Evolutionary conservation across 2,797 vertebrate species (phyloP).

Genomic region (Rostrhamus sociabilis): DNA sequence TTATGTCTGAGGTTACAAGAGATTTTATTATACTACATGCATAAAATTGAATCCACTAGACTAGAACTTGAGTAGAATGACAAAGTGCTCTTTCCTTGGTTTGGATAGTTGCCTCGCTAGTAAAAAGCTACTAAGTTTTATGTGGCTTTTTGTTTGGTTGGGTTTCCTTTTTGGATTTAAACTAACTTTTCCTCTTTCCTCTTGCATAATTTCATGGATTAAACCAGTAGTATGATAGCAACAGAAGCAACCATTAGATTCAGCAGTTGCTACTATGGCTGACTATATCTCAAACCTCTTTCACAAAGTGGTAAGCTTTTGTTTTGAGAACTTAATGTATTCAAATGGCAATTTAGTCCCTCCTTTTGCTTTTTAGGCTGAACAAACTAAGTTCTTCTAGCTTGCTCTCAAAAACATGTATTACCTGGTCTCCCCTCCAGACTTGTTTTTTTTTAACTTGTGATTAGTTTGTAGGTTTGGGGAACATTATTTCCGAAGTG

Average conservation of each 20-base stretch:
- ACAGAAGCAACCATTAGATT: neutral
- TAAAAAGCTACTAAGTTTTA: neutral
- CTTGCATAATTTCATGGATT: neutral
- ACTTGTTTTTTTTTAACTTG: neutral
- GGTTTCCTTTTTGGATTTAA: neutral
- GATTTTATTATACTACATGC: neutral
- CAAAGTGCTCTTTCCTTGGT: neutral
- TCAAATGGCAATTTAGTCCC: neutral
- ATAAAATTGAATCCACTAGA: neutral
- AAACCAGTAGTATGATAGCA: neutral
- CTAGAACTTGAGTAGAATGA: neutral
- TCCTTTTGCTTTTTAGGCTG: neutral
- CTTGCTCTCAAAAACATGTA: neutral
- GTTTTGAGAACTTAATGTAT: neutral
- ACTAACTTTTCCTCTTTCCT: neutral
- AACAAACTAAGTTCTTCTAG: neutral
- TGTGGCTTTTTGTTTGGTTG: neutral
- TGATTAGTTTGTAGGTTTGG: neutral
- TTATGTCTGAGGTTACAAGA: neutral
- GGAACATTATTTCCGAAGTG: neutral
- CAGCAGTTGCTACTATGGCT: neutral
- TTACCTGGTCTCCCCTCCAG: neutral
- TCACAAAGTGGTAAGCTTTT: neutral
- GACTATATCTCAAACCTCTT: neutral
- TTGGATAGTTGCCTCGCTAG: neutral